Base-by-base conservation (phyloP, 2,888 invertebrate genomes). In the Pandemis cinnamomeana region DNA sequence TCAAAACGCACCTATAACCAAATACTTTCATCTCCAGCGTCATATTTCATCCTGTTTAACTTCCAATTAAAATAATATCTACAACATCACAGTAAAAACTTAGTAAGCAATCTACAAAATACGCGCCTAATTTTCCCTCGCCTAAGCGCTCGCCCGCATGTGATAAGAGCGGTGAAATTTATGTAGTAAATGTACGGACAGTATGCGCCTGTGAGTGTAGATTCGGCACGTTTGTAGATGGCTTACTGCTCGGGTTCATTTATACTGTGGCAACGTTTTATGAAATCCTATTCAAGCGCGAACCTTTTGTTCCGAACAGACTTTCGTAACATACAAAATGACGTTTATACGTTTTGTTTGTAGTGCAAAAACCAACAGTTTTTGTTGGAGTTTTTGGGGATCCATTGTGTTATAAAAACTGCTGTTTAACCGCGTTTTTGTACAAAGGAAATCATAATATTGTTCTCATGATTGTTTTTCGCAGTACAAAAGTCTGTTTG, bases 201-300 rank as follows among this genome's bases (percentile, higher is more conserved):
- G 20, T 20, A n/a, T 20, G 20, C 20, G 15, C 13, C 6, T 20
- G 20, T 7, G 8, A 36, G 27, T n/a, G 51, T n/a, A 15, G n/a
- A n/a, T 51, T 51, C n/a, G 15, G 5, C 13, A 6, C 7, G 15
- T 55, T 7, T 15, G 53, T 55, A 55, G 55, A 55, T 4, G 7
- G 8, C 55, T 20, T 20, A 55, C 20, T 55, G 15, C 27, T 4
- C 27, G 27, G 27, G 27, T 4, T 36, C 2, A 15, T 15, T 55
- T 55, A 55, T 2, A 55, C 62, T 53, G 67, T 36, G 61, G 20
- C 6, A 7, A 44, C 53, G 13, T 20, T 72, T 67, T 71, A 67
- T 67, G 15, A 68, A 70, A 71, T 64, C 60, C 70, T 71, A 74
- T 74, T 74, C 70, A 74, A 74, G 66, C 71, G 53, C 44, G 48